These are phyloP conservation scores for Ciconia maguari DNA, from an alignment of 2,113 vertebrate species.

Conservation along the genomic window DNA sequence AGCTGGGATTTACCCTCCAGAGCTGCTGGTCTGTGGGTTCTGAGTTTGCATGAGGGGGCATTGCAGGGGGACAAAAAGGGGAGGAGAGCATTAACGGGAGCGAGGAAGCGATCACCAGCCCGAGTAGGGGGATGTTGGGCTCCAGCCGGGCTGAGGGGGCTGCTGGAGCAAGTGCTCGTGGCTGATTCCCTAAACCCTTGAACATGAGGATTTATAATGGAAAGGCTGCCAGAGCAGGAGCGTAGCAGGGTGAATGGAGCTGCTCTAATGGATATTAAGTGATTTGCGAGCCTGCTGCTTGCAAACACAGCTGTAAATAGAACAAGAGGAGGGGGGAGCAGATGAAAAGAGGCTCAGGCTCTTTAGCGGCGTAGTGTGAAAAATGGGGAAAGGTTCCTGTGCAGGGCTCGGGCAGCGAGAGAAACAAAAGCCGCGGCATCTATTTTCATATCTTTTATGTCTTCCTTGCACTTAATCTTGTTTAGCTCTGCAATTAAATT, in stretches of 20 bases:
- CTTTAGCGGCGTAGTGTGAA: constrained; percentile 34
- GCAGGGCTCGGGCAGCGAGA: constrained; percentile 7
- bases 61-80: too few species aligned
- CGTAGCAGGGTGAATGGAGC: constrained; percentile 29
- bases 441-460: constrained; percentile 63
- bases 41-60: rapidly evolving
- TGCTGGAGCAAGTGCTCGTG: neutral
- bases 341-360: constrained; percentile 34
- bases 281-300: constrained; percentile 65
- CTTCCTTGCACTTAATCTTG: constrained; percentile 65
- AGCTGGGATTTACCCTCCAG: neutral
- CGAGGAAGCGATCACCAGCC: neutral
- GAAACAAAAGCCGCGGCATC: constrained; percentile 46
- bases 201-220: neutral
- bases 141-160: neutral
- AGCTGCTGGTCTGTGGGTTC: neutral
- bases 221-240: constrained; percentile 22
- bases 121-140: neutral
- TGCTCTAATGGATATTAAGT: constrained; percentile 70
- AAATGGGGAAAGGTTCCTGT: constrained; percentile 45
- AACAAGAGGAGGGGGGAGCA: neutral
- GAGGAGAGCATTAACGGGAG: neutral
- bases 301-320: constrained; percentile 71
- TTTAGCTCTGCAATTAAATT: constrained; percentile 75
- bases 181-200: constrained; percentile 2